Conservation (phyloP, 2,888 invertebrate species). For the Tricholauxania praeusta region DNA sequence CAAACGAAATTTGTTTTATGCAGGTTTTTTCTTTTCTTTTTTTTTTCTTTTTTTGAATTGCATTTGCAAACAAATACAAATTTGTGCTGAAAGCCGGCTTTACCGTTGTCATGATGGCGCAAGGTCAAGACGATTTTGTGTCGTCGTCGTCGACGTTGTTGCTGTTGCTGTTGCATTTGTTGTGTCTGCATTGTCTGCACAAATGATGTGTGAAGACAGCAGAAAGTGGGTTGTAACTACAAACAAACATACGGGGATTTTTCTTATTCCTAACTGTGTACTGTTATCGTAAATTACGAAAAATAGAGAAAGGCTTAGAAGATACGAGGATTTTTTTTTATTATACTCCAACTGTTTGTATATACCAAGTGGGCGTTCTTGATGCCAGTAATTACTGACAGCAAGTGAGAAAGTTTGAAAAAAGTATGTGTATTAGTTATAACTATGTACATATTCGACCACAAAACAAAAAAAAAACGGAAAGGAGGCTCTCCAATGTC, state of each 20-base stretch:
- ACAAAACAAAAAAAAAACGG: too few species aligned
- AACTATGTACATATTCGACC: too few species aligned
- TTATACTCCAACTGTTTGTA: too few species aligned
- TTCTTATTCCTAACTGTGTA: not conserved
- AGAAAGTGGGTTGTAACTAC: constrained; percentile 27
- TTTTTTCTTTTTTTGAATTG: not conserved
- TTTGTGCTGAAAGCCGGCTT: constrained; percentile 12
- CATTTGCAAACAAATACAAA: constrained; percentile 5
- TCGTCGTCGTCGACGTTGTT: constrained; percentile 4
- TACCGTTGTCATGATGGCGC: constrained; percentile 22
- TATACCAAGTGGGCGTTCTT: constrained; percentile 12
- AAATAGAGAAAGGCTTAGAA: too few species aligned
- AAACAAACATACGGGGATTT: not conserved
- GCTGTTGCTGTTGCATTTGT: not conserved
- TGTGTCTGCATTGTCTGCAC: constrained; percentile 2
- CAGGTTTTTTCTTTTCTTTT: not conserved
- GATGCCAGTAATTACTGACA: constrained; percentile 3
- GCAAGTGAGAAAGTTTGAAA: constrained; percentile 1
- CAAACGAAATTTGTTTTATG: not conserved
- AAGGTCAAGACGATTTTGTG: constrained; percentile 9
- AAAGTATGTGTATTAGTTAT: not conserved
- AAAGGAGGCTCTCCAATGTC: too few species aligned
- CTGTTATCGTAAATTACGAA: not conserved
- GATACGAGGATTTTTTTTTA: too few species aligned
- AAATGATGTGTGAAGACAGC: constrained; percentile 21